Conservation (phyloP, 2,888 invertebrate species). For the Papilio elwesi region DNA sequence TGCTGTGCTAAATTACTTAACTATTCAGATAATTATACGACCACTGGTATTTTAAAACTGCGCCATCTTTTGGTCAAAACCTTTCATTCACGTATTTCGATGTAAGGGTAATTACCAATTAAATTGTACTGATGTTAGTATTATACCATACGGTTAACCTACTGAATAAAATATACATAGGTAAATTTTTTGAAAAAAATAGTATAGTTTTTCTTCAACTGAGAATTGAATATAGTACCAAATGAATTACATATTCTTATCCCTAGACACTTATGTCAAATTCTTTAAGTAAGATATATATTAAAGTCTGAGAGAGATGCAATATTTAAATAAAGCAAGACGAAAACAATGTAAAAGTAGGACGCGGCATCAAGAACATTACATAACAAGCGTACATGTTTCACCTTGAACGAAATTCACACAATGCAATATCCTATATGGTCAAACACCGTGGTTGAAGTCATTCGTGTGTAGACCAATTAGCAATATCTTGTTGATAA, state of each 20-base stretch:
- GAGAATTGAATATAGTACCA: background rate
- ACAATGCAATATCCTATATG: slow-evolving; percentile 33
- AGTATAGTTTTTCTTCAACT: too few relatives aligned
- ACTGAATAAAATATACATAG: too few relatives aligned
- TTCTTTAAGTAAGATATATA: background rate
- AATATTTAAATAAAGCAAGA: slow-evolving; percentile 31
- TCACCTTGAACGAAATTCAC: slow-evolving; percentile 32
- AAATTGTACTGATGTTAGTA: too few relatives aligned
- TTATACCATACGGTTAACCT: too few relatives aligned
- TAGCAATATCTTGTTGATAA: background rate
- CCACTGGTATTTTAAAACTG: background rate
- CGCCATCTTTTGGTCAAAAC: slow-evolving; percentile 11
- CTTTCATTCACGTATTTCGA: too few relatives aligned
- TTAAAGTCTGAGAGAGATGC: slow-evolving; percentile 5
- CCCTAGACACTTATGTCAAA: background rate
- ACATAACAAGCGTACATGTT: slow-evolving; percentile 26
- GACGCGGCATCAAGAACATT: slow-evolving; percentile 4
- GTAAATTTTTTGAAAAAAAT: too few relatives aligned
- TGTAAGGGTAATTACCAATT: too few relatives aligned
- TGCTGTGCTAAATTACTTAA: slow-evolving; percentile 4
- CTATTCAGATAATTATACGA: background rate
- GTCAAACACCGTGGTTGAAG: slow-evolving; percentile 11
- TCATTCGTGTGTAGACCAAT: background rate
- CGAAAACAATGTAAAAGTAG: slow-evolving; percentile 33
- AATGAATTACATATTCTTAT: background rate